Percentiles rank a stretch among this genome's conserved stretches.
phyloP scores from a whole-genome alignment of 2,113 vertebrate genomes.

The Galeopterus variegatus region DNA sequence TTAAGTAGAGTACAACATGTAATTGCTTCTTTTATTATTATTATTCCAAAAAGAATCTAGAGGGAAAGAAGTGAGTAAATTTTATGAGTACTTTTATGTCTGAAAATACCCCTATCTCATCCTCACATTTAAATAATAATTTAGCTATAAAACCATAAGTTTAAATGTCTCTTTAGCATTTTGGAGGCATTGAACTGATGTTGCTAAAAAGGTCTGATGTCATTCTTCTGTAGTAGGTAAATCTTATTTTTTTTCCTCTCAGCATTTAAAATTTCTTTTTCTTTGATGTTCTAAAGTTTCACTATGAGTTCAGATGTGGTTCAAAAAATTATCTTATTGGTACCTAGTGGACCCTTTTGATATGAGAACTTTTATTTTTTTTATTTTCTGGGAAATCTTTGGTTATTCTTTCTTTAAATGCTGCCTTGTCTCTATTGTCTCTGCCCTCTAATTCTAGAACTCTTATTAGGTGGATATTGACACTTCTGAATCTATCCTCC shows the following conservation, averaged over 20 bases:
- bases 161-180: background rate
- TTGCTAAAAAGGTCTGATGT: background rate
- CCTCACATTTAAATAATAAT: constrained; percentile 51
- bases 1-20: background rate
- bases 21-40: background rate
- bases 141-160: background rate
- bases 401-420: constrained; percentile 26
- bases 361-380: background rate
- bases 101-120: background rate
- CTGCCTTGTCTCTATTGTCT: background rate
- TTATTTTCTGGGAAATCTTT: background rate
- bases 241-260: background rate
- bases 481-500: background rate
- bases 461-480: background rate
- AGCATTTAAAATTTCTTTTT: constrained; percentile 20
- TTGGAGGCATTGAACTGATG: background rate
- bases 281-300: constrained; percentile 34
- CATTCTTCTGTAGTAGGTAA: background rate
- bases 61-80: background rate
- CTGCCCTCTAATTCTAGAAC: background rate
- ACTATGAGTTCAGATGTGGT: background rate
- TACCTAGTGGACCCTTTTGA: background rate
- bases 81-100: background rate
- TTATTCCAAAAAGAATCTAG: background rate
- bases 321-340: background rate